Conservation (phyloP, 2,797 vertebrate species). For the Pelodytes ibericus region DNA sequence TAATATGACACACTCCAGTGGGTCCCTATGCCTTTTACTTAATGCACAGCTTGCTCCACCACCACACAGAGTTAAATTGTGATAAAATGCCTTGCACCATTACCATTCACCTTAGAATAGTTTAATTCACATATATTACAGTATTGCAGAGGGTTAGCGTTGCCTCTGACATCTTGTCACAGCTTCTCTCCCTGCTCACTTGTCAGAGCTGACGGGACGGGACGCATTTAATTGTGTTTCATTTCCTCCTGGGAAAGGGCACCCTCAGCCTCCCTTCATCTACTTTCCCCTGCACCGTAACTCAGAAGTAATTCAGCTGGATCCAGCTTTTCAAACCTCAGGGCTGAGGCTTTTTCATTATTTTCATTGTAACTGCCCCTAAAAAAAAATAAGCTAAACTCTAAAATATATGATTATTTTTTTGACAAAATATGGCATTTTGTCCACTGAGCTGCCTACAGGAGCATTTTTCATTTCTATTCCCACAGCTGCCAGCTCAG, state of each 20-base stretch:
- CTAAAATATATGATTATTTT: constrained; percentile 2
- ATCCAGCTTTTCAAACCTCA: constrained; percentile 2
- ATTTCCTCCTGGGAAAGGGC: constrained; percentile 19
- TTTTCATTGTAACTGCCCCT: background rate
- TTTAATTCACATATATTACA: background rate
- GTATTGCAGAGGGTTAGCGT: background rate
- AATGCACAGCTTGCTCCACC: no score
- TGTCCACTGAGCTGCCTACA: constrained; percentile 3
- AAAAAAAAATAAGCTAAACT: background rate
- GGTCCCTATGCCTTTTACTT: no score
- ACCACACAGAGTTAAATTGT: background rate
- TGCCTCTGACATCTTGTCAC: background rate
- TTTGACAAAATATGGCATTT: background rate
- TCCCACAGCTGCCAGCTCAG: constrained; percentile 1
- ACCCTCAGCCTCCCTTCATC: background rate
- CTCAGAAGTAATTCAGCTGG: constrained; percentile 18
- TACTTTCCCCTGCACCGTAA: background rate
- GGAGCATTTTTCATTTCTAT: constrained; percentile 19
- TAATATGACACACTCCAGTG: no score
- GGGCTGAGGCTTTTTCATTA: background rate
- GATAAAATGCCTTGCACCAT: background rate
- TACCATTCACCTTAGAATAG: background rate
- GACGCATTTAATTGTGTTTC: constrained; percentile 9
- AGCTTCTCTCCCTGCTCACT: background rate
- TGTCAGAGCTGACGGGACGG: constrained; percentile 13